phyloP scores from a whole-genome alignment of 1,140 invertebrate genomes.

The Dendroctonus ponderosae region DNA sequence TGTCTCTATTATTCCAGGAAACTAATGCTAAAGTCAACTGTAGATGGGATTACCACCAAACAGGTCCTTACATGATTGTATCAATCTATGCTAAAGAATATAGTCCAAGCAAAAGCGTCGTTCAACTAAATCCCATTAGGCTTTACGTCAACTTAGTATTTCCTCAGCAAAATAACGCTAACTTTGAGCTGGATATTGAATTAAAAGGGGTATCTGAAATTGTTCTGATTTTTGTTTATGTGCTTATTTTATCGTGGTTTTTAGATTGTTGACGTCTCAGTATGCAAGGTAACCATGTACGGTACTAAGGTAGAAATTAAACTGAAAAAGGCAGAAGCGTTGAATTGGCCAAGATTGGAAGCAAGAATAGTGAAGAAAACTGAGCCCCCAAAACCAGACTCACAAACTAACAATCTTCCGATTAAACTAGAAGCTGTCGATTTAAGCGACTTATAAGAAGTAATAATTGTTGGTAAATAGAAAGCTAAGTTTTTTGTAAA shows the following conservation, averaged over 20 bases:
- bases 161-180: constrained; percentile 69
- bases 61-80: constrained; percentile 74
- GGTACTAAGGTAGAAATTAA: constrained; percentile 96
- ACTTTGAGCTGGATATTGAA: constrained; percentile 79
- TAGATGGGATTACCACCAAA: constrained; percentile 93
- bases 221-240: background rate
- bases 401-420: constrained; percentile 23
- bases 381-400: constrained; percentile 20
- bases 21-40: constrained; percentile 67
- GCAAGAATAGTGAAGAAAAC: constrained; percentile 48
- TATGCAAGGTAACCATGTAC: constrained; percentile 75
- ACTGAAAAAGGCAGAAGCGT: constrained; percentile 81
- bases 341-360: constrained; percentile 77
- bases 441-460: constrained; percentile 45
- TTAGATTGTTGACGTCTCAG: constrained; percentile 68
- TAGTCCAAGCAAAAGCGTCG: constrained; percentile 68
- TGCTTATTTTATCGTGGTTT: constrained; percentile 24
- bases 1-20: constrained; percentile 49
- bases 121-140: constrained; percentile 84
- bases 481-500: too few species aligned
- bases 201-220: constrained; percentile 76
- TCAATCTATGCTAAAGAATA: constrained; percentile 91
- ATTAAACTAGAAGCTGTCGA: constrained; percentile 45
- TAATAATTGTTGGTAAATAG: background rate
- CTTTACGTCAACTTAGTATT: constrained; percentile 78